Conservation (phyloP, 2,888 invertebrate genomes). For the Seira musarum region DNA sequence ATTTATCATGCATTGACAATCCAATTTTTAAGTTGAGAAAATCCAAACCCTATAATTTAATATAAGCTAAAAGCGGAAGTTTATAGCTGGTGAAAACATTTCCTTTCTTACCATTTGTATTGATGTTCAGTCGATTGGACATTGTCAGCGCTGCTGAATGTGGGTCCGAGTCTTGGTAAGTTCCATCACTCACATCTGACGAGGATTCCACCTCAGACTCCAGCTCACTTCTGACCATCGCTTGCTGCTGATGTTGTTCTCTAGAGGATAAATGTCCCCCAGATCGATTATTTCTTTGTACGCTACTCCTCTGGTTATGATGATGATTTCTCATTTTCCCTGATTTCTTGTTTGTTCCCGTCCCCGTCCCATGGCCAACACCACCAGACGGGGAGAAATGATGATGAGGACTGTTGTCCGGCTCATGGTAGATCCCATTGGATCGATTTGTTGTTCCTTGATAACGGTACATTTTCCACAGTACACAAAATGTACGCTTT, state of each 20-base stretch:
- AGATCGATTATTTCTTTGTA: conserved; percentile 59
- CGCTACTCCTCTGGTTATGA: conserved; percentile 43
- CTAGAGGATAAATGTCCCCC: conserved; percentile 56
- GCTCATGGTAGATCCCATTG: conserved; percentile 70
- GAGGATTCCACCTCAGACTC: conserved; percentile 70
- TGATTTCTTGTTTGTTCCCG: conserved; percentile 46
- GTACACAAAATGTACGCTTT: no score
- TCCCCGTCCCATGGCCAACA: no score
- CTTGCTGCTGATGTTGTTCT: conserved; percentile 46
- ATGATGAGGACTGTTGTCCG: conserved; percentile 67
- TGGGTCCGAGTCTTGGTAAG: conserved; percentile 68
- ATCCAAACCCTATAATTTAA: no score
- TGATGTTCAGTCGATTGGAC: conserved; percentile 68
- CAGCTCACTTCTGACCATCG: conserved; percentile 61
- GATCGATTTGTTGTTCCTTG: conserved; percentile 68
- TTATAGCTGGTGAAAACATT: not conserved
- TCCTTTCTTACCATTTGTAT: conserved; percentile 65
- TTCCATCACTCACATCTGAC: conserved; percentile 69
- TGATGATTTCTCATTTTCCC: conserved; percentile 63
- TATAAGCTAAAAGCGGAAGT: no score
- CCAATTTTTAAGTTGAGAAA: no score
- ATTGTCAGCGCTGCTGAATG: conserved; percentile 65
- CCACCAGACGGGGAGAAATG: conserved; percentile 58
- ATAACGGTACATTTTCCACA: conserved; percentile 67
- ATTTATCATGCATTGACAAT: no score